Evolutionary conservation across 92 coral and sea anemone genomes (phyloP), one percentile per base, ranked within the genome.

Genomic region (Paramuricea clavata): DNA sequence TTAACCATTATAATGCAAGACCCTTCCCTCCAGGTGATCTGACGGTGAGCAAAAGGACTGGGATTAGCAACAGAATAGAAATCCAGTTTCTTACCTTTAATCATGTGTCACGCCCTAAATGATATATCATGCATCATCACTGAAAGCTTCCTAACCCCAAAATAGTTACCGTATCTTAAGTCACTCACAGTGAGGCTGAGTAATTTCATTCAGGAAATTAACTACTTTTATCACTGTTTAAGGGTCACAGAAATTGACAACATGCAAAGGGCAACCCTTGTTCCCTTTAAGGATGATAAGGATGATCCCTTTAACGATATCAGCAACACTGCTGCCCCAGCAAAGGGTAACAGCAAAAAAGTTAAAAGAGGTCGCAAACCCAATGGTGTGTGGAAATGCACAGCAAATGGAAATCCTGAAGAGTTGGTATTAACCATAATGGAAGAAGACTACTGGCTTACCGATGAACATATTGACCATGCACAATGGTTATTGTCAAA

Each of bases 181-280:
- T 30, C 9, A 9, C 52, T 47, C 31, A 61, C 52, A 2, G 10
- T 47, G 10, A 47, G 52, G 52, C 16, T 47, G 52, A 47, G 10
- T 47, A 23, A 67, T 30, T 30, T 67, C 41, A 67, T 67, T 67
- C n/a, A 35, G 44, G 41, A 30, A 67, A 30, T 67, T 67, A 67
- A 30, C 74, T 15, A 67, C n/a, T 67, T 67, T 30, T 3, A 67
- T 30, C 41, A 26, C 41, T 30, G 2, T 67, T 30, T n/a, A n/a
- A 30, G 74, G 74, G 39, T 67, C 23, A 67, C 41, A 26, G 74
- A 67, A 67, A 67, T 67, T 27, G 74, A 67, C 44, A 67, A 30
- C n/a, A 67, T 30, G 74, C 74, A 67, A 67, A 67, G 74, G 74
- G 74, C 74, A 35, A 67, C 74, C 74, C 74, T 67, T 67, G 36